These are phyloP conservation scores for Mizuhopecten yessoensis DNA, from an alignment of 1,140 invertebrate species.

Conservation along the genomic window DNA sequence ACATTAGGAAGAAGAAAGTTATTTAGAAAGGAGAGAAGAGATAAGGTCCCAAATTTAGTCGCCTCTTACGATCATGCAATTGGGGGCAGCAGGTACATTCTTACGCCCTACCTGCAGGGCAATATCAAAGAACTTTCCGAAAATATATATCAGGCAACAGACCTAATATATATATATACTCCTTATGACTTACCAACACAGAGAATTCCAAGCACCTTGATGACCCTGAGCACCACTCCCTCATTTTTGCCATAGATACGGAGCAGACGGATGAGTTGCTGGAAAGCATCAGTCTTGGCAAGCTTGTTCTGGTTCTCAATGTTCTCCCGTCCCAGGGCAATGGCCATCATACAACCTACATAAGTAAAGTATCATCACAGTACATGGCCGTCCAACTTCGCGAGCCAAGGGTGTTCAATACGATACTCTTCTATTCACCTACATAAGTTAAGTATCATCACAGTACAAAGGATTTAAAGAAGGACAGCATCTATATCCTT, in stretches of 20 bases:
- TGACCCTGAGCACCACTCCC: conserved; percentile 80
- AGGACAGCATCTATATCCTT: too few species aligned
- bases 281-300: conserved; percentile 80
- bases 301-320: conserved; percentile 82
- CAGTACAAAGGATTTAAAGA: neutral
- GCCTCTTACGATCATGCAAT: too few species aligned
- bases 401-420: too few species aligned
- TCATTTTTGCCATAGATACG: conserved; percentile 76
- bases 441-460: conserved; percentile 34
- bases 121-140: too few species aligned
- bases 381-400: conserved; percentile 82
- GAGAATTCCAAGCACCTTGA: conserved; percentile 82
- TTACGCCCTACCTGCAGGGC: too few species aligned
- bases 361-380: conserved; percentile 58
- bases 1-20: too few species aligned
- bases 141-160: too few species aligned
- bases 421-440: too few species aligned
- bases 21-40: too few species aligned
- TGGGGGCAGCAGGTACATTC: too few species aligned
- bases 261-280: conserved; percentile 80
- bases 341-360: conserved; percentile 81
- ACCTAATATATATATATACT: too few species aligned
- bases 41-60: too few species aligned
- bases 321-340: conserved; percentile 81
- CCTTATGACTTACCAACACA: conserved; percentile 80